Conservation (phyloP, 2,888 invertebrate species). For the Mythimna ferrago region DNA sequence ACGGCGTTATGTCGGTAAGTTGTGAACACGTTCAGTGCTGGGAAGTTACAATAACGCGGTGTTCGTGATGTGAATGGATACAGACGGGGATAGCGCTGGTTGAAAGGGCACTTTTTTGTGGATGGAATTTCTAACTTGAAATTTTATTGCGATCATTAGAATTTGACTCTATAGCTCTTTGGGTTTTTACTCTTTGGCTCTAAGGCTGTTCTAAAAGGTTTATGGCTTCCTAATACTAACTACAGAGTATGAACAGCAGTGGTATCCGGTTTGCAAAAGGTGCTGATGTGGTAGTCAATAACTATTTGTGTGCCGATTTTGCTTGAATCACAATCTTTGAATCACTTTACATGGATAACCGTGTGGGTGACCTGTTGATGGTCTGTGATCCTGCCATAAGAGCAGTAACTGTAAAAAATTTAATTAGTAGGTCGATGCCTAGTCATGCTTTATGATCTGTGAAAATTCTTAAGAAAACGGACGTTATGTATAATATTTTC, state of each 20-base stretch:
- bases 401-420: neutral
- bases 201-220: too few species aligned
- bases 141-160: neutral
- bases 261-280: neutral
- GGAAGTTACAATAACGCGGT: conserved; percentile 51
- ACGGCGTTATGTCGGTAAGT: conserved; percentile 39
- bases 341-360: neutral
- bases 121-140: neutral
- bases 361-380: neutral
- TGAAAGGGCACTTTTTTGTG: conserved; percentile 3
- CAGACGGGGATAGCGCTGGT: conserved; percentile 19
- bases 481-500: neutral
- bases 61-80: conserved; percentile 52
- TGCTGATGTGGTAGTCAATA: neutral
- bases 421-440: too few species aligned
- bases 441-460: neutral
- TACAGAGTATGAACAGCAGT: neutral
- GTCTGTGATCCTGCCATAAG: neutral
- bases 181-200: neutral
- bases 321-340: too few species aligned
- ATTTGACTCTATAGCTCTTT: neutral
- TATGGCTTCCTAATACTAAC: neutral
- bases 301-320: too few species aligned
- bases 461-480: neutral
- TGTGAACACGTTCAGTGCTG: conserved; percentile 45